These are phyloP conservation scores for Mionectes olivaceus DNA, from an alignment of 2,797 vertebrate species.

Conservation along the genomic window DNA sequence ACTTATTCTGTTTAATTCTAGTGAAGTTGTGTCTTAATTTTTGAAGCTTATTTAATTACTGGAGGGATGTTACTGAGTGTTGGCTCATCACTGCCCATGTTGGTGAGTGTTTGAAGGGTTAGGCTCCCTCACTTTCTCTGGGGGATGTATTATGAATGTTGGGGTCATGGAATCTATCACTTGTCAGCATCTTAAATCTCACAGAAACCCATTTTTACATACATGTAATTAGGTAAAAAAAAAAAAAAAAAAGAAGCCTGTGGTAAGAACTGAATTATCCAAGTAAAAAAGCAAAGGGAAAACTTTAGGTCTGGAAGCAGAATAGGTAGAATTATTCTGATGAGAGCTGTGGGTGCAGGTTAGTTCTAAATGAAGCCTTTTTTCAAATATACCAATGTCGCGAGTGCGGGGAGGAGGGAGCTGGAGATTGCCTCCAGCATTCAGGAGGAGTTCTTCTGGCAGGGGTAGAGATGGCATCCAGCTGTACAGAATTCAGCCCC, in stretches of 20 bases:
- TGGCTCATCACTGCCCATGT: accelerated
- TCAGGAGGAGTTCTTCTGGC: not conserved
- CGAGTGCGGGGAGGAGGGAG: not conserved
- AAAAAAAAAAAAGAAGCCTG: not conserved
- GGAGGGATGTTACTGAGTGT: not conserved
- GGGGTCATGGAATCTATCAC: not conserved
- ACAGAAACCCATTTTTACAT: not conserved
- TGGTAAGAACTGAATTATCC: not conserved
- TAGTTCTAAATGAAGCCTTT: not conserved
- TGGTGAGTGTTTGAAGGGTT: not conserved
- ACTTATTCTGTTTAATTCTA: not conserved
- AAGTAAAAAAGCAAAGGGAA: too few species aligned
- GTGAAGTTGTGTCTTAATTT: not conserved
- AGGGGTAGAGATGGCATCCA: not conserved
- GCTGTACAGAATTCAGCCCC: not conserved
- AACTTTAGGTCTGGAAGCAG: not conserved
- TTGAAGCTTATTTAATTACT: not conserved
- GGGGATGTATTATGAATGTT: not conserved
- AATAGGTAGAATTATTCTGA: not conserved
- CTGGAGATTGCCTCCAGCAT: not conserved
- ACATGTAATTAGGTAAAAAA: accelerated
- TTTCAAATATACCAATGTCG: not conserved
- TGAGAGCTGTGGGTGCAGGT: not conserved
- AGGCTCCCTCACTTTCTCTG: not conserved
- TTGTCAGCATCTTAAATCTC: not conserved